These are phyloP conservation scores for Distichodus sexfasciatus DNA, from an alignment of 2,797 vertebrate genomes.

Conservation along the genomic window DNA sequence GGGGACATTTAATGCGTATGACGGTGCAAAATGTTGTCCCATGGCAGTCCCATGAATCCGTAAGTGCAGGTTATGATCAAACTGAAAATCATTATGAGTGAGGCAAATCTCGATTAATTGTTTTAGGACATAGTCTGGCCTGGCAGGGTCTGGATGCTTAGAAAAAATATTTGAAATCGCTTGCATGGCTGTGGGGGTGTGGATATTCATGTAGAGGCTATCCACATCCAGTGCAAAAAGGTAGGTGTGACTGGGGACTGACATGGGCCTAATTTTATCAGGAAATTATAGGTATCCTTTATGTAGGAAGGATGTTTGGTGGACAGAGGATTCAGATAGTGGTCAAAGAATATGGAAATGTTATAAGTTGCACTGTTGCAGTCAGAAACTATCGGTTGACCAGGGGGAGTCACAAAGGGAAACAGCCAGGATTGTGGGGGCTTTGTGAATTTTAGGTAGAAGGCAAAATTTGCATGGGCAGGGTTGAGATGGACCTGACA, in stretches of 20 bases:
- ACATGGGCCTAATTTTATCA: background rate
- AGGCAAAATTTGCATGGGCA: background rate
- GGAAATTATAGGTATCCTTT: slow-evolving; percentile 18
- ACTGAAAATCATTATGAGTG: slow-evolving; percentile 30
- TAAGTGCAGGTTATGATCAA: background rate
- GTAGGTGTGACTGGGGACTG: background rate
- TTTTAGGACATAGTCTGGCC: background rate
- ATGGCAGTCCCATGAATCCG: slow-evolving; percentile 29
- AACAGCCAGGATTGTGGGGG: slow-evolving; percentile 6
- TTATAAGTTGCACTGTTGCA: background rate
- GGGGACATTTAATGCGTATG: background rate
- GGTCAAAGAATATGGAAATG: slow-evolving; percentile 9
- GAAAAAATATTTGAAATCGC: background rate
- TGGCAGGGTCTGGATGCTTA: background rate
- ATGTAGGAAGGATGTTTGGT: slow-evolving; percentile 7
- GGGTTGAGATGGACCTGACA: background rate
- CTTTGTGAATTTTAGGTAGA: slow-evolving; percentile 18
- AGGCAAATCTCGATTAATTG: slow-evolving; percentile 17
- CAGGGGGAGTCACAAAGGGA: background rate
- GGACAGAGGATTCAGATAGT: slow-evolving; percentile 5
- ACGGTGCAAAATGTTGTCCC: slow-evolving; percentile 31
- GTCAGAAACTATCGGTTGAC: slow-evolving; percentile 13
- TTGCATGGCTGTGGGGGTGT: background rate
- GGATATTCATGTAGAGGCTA: slow-evolving; percentile 6
- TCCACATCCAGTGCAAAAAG: slow-evolving; percentile 27